Evolutionary conservation across 1,140 invertebrate genomes (phyloP), one percentile per base, ranked within the genome.

Genomic region (Drepana arcuata): DNA sequence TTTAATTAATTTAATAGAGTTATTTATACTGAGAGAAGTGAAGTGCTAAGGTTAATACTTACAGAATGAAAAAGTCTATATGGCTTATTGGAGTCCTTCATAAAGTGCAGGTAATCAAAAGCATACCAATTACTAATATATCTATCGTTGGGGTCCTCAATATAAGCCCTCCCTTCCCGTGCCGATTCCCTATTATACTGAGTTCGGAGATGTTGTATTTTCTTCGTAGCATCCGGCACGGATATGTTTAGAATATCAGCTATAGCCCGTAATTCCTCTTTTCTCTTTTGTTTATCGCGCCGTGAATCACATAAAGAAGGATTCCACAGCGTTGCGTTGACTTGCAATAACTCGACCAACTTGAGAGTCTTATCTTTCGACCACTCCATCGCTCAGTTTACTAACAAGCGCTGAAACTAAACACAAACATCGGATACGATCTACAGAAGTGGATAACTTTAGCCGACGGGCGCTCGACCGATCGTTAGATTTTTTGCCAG

Each of bases 41-140:
- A n/a, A n/a, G n/a, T n/a, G n/a, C n/a, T n/a, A n/a, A n/a, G n/a
- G n/a, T n/a, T n/a, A 21, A 18, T 36, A 65, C 77, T 68, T 49
- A 78, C 70, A 43, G 51, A 41, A 14, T 64, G 58, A 16, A 81
- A 41, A 16, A 81, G 36, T 51, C 58, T 71, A 44, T 72, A 82
- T 2, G 71, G 72, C 52, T 79, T 82, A 27, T 33, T 78, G 2
- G 74, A 74, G 34, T 75, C 71, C 46, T 82, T 82, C 65, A 82
- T 64, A 48, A 82, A 82, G 44, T 82, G 78, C 29, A 82, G 46
- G 54, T 70, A 82, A 41, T 82, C 78, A 31, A 62, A 82, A 5
- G 74, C 78, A 39, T 82, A 82, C 78, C 78, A 82, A 43, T 82
- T 82, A 39, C 74, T 82, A 23, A 78, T 49, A 47, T 79, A 82